A percentile compares a stretch with the other conserved stretches of the same genome.
Evolutionary conservation across 2,888 invertebrate species (phyloP).

Genomic region (Ditylenchus weischeri): DNA sequence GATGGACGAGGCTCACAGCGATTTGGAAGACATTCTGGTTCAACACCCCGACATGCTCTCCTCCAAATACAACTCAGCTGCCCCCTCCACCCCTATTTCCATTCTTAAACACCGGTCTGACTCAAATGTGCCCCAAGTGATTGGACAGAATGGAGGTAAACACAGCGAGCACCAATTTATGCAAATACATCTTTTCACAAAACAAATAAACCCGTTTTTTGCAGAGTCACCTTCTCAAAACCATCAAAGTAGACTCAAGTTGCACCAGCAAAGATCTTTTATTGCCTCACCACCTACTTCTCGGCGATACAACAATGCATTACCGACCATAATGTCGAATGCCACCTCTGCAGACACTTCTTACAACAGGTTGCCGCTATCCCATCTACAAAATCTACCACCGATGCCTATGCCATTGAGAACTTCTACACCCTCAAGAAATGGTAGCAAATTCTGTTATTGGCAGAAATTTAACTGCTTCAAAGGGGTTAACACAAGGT

Average conservation of each 20-base stretch:
- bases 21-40: constrained; percentile 14
- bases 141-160: constrained; percentile 19
- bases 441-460: neutral
- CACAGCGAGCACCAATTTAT: too few species aligned
- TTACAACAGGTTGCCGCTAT: neutral
- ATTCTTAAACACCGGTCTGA: constrained; percentile 22
- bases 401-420: constrained; percentile 16
- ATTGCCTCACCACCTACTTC: constrained; percentile 5
- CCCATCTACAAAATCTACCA: neutral
- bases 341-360: neutral
- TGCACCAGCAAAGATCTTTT: neutral
- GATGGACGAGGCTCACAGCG: constrained; percentile 21
- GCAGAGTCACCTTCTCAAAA: neutral
- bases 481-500: too few species aligned
- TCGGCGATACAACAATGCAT: neutral
- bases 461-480: too few species aligned
- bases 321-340: neutral
- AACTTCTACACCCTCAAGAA: constrained; percentile 19
- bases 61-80: neutral
- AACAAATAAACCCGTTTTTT: neutral
- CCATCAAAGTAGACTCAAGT: constrained; percentile 1
- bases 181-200: constrained; percentile 6
- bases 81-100: constrained; percentile 5
- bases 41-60: neutral
- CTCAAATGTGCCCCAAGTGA: constrained; percentile 19